Evolutionary conservation across 1,140 invertebrate species (phyloP).

Genomic region (Meteorus sp.): DNA sequence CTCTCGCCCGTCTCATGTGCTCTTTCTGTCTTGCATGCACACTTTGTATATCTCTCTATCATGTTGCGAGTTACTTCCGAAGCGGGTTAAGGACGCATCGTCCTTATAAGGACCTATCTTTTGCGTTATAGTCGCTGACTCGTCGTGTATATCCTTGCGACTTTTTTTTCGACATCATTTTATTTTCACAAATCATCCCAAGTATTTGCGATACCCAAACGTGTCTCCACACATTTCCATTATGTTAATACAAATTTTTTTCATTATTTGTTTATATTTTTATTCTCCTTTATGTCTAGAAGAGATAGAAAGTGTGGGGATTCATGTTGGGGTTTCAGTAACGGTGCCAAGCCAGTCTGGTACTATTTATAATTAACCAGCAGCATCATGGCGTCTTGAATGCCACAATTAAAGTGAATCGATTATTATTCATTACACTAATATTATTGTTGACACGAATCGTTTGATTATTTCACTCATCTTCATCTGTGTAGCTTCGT

Average conservation of each 20-base stretch:
- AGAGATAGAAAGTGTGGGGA: no score
- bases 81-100: conserved; percentile 58
- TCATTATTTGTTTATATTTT: no score
- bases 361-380: conserved; percentile 16
- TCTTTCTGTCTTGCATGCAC: not conserved
- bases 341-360: not conserved
- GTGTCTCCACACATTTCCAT: no score
- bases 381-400: conserved; percentile 16
- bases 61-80: conserved; percentile 31
- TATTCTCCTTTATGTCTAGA: no score
- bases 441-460: no score
- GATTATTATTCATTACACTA: conserved; percentile 15
- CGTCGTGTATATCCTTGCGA: conserved; percentile 20
- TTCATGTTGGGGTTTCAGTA: not conserved
- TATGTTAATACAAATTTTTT: no score
- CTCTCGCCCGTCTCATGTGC: not conserved
- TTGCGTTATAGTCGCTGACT: conserved; percentile 37
- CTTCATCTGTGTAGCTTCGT: not conserved
- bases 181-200: conserved; percentile 11
- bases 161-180: conserved; percentile 17
- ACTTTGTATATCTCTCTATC: not conserved
- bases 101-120: conserved; percentile 57
- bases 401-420: conserved; percentile 8
- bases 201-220: no score
- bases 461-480: not conserved